phyloP scores from a whole-genome alignment of 1,140 invertebrate species.

The Gonatopus flavifemur region DNA sequence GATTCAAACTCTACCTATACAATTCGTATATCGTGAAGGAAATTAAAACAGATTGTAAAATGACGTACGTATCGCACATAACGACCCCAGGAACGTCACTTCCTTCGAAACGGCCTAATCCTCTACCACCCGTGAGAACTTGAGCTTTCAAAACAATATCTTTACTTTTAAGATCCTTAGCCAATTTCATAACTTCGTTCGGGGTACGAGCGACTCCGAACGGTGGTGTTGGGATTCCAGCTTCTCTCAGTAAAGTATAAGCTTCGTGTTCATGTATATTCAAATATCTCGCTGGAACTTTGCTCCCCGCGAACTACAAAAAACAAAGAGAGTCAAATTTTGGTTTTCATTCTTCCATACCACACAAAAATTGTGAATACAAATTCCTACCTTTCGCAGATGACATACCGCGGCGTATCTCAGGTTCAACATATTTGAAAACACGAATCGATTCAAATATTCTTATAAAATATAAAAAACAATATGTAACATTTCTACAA shows the following conservation, averaged over 20 bases:
- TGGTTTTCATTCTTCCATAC: too few relatives aligned
- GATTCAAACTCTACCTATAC: too few relatives aligned
- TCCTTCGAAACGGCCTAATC: slow-evolving; percentile 89
- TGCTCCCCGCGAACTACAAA: slow-evolving; percentile 51
- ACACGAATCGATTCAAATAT: not conserved
- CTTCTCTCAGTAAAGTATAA: slow-evolving; percentile 81
- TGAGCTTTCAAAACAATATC: slow-evolving; percentile 95
- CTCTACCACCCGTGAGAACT: slow-evolving; percentile 92
- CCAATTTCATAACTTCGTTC: slow-evolving; percentile 81
- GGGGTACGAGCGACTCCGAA: slow-evolving; percentile 87
- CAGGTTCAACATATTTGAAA: too few relatives aligned
- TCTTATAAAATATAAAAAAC: not conserved
- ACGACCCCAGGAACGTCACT: slow-evolving; percentile 90
- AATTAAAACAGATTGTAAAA: not conserved
- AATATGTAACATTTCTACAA: too few relatives aligned
- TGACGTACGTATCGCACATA: slow-evolving; percentile 82
- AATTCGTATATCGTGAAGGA: not conserved
- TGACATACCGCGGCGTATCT: too few relatives aligned
- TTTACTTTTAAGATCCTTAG: slow-evolving; percentile 76
- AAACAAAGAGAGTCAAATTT: not conserved
- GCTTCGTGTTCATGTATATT: slow-evolving; percentile 95
- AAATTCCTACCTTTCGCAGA: too few relatives aligned
- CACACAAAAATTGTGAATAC: too few relatives aligned
- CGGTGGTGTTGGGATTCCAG: slow-evolving; percentile 86
- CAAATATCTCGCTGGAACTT: slow-evolving; percentile 66